Percentiles rank a stretch among this genome's conserved stretches.
These are phyloP conservation scores for Sternarchorhynchus goeldii DNA, from an alignment of 2,797 vertebrate species.

Conservation along the genomic window DNA sequence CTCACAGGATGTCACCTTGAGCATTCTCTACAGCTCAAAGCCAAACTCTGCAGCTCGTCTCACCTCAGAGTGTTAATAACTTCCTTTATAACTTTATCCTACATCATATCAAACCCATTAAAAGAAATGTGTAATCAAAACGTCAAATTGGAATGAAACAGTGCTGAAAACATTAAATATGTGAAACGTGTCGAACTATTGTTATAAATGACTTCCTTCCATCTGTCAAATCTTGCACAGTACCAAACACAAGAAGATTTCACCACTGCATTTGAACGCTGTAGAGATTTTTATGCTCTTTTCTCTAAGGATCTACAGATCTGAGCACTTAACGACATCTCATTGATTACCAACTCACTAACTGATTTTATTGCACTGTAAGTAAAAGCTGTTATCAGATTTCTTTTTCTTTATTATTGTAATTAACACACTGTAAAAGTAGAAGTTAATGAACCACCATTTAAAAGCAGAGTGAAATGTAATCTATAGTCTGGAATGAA, in stretches of 20 bases:
- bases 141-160: neutral
- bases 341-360: constrained; percentile 42
- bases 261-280: constrained; percentile 2
- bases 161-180: neutral
- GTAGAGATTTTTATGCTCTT: constrained; percentile 2
- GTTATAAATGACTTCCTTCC: neutral
- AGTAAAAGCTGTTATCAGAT: constrained; percentile 55
- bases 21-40: constrained; percentile 41
- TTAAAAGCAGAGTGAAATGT: constrained; percentile 40
- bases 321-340: constrained; percentile 22
- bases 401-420: constrained; percentile 41
- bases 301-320: constrained; percentile 5
- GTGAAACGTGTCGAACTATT: neutral
- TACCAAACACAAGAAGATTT: neutral
- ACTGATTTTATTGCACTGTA: constrained; percentile 52
- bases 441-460: constrained; percentile 43
- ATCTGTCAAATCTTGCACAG: neutral
- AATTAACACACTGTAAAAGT: constrained; percentile 51
- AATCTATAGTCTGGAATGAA: constrained; percentile 45
- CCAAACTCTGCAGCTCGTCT: constrained; percentile 11
- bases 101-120: neutral
- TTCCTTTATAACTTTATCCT: constrained; percentile 3
- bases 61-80: neutral
- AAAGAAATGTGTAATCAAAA: neutral
- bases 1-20: constrained; percentile 47